Conservation (phyloP, 2,888 invertebrate genomes). For the Nemoura dubitans region DNA sequence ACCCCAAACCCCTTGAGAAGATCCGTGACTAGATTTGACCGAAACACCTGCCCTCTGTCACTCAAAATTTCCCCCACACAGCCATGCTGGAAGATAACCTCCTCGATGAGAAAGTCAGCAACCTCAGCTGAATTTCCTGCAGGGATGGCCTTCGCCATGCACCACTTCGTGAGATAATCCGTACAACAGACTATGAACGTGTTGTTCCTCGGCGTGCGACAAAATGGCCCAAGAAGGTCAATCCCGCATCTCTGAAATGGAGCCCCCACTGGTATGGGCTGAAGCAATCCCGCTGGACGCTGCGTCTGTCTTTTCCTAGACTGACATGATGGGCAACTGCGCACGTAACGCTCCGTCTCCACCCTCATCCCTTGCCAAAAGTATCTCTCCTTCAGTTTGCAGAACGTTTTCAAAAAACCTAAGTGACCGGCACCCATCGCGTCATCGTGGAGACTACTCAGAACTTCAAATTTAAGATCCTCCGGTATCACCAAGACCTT, state of each 20-base stretch:
- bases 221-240: slow-evolving; percentile 50
- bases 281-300: slow-evolving; percentile 44
- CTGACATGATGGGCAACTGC: slow-evolving; percentile 46
- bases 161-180: slow-evolving; percentile 37
- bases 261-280: slow-evolving; percentile 41
- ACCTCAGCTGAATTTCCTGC: slow-evolving; percentile 45
- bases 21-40: slow-evolving; percentile 46
- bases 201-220: not conserved
- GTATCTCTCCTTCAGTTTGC: slow-evolving; percentile 37
- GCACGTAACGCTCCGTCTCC: slow-evolving; percentile 43
- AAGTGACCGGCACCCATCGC: slow-evolving; percentile 45
- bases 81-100: slow-evolving; percentile 45
- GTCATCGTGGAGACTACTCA: slow-evolving; percentile 49
- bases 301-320: slow-evolving; percentile 35
- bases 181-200: slow-evolving; percentile 1
- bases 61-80: slow-evolving; percentile 45
- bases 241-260: slow-evolving; percentile 46
- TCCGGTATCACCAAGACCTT: too few species aligned
- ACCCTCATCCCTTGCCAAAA: slow-evolving; percentile 46
- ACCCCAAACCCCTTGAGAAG: slow-evolving; percentile 40
- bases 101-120: slow-evolving; percentile 49
- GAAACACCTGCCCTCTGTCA: slow-evolving; percentile 51
- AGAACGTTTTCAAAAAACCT: slow-evolving; percentile 42
- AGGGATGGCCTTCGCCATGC: slow-evolving; percentile 45
- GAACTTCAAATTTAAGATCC: slow-evolving; percentile 44